Conservation (phyloP, 2,797 vertebrate species). For the Phaenicophaeus curvirostris region DNA sequence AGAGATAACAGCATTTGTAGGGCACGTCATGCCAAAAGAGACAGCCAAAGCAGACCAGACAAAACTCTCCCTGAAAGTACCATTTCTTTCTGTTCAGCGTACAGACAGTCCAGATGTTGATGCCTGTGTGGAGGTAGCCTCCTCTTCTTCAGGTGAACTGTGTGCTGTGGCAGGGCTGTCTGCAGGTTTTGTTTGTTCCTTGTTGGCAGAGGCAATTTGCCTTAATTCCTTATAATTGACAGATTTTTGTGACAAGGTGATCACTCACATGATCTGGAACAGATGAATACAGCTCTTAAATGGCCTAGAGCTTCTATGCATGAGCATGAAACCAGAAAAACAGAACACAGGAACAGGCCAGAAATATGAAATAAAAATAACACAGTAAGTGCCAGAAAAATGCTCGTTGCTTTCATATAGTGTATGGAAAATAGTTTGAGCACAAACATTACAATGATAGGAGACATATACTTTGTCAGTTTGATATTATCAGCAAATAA, state of each 20-base stretch:
- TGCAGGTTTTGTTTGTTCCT: neutral
- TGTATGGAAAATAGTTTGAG: neutral
- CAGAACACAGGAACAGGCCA: neutral
- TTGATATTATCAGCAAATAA: constrained; percentile 33
- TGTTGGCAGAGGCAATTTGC: neutral
- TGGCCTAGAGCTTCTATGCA: neutral
- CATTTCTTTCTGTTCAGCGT: neutral
- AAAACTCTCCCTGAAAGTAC: neutral
- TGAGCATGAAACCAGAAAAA: neutral
- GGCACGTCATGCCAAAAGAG: neutral
- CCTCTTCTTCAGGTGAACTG: neutral
- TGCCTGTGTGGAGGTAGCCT: fast-evolving
- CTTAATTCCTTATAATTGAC: neutral
- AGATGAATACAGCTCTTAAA: neutral
- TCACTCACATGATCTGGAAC: neutral
- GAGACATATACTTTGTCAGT: neutral
- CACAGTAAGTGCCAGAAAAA: neutral
- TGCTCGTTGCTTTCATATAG: neutral
- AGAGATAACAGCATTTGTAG: neutral
- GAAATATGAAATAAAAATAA: neutral
- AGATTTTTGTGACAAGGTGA: neutral
- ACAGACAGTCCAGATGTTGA: neutral
- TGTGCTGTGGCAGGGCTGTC: neutral
- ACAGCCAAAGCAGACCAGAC: neutral
- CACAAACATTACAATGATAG: neutral